These are phyloP conservation scores for Phengaris alcon DNA, from an alignment of 2,888 invertebrate species.

Conservation along the genomic window DNA sequence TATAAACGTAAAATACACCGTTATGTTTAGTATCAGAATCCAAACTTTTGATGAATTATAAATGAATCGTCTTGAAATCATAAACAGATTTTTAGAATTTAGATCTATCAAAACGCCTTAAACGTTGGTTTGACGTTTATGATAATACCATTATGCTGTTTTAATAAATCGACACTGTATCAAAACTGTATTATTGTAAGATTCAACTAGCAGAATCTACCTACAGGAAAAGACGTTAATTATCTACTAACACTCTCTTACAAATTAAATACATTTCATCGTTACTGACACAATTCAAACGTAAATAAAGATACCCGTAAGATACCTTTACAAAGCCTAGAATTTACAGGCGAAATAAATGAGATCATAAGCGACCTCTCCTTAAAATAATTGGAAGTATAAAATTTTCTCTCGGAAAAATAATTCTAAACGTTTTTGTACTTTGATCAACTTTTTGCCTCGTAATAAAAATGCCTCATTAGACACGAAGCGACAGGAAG, in stretches of 20 bases:
- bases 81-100: too few relatives aligned
- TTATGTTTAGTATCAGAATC: too few relatives aligned
- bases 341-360: conserved; percentile 1
- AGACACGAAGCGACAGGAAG: conserved; percentile 28
- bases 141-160: too few relatives aligned
- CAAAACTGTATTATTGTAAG: too few relatives aligned
- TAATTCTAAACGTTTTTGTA: conserved; percentile 10
- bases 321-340: not conserved
- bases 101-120: too few relatives aligned
- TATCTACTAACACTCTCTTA: not conserved
- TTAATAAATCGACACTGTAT: too few relatives aligned
- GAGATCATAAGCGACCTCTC: not conserved
- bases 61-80: too few relatives aligned
- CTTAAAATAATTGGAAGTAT: conserved; percentile 21
- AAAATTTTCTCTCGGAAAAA: not conserved
- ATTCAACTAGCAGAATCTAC: too few relatives aligned
- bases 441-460: conserved; percentile 27
- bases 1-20: too few relatives aligned
- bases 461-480: conserved; percentile 27
- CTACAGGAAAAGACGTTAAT: not conserved
- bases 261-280: not conserved
- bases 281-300: not conserved
- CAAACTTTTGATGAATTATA: too few relatives aligned
- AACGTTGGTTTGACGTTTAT: too few relatives aligned
- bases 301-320: not conserved